Conservation (phyloP, 2,113 vertebrate genomes). For the Nycticebus coucang region DNA sequence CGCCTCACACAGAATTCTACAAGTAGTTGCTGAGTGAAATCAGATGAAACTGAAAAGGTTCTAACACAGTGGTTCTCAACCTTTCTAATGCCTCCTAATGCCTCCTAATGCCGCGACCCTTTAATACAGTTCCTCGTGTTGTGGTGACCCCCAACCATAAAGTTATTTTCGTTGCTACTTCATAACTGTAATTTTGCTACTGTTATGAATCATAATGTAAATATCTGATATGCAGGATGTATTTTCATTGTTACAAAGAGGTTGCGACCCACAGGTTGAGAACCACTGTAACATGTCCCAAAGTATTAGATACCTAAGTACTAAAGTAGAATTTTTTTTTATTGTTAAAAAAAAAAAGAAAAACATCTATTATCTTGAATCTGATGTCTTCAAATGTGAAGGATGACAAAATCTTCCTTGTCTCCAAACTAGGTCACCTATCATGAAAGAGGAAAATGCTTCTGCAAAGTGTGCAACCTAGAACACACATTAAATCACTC, state of each 20-base stretch:
- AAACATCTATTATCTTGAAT: not conserved
- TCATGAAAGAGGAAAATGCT: not conserved
- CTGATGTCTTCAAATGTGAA: not conserved
- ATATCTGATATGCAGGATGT: too few species aligned
- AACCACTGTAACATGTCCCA: not conserved
- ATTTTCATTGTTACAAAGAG: too few species aligned
- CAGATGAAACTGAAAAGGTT: not conserved
- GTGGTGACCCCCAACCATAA: too few species aligned
- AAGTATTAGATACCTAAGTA: not conserved
- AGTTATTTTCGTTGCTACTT: too few species aligned
- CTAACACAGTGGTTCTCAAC: not conserved
- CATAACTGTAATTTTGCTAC: too few species aligned
- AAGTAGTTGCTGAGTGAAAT: conserved; percentile 4
- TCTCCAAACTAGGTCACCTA: not conserved
- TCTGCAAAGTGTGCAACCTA: not conserved
- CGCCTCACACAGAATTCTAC: not conserved
- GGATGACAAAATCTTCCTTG: not conserved
- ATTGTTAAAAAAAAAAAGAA: not conserved
- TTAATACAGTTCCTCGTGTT: too few species aligned
- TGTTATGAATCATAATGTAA: too few species aligned
- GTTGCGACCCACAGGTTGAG: too few species aligned
- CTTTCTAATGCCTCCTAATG: too few species aligned
- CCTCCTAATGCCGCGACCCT: too few species aligned
- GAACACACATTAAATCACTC: not conserved
- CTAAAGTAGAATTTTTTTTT: not conserved